phyloP scores from a whole-genome alignment of 2,113 vertebrate genomes.

The Pica pica region DNA sequence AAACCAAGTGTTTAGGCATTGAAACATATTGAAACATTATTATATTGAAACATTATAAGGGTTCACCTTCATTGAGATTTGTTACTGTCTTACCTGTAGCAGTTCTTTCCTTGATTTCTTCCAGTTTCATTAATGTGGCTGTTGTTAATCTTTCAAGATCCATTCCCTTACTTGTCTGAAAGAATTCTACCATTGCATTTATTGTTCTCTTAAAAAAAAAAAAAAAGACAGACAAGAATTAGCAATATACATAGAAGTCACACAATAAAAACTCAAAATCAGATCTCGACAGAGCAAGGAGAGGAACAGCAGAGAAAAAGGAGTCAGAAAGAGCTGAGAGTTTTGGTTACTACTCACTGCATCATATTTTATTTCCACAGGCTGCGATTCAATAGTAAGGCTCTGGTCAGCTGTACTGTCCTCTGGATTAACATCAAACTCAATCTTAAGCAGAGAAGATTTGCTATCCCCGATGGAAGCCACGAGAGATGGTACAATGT shows the following conservation, averaged over 20 bases:
- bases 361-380: slow-evolving; percentile 95
- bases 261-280: not conserved
- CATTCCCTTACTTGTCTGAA: slow-evolving; percentile 82
- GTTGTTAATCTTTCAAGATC: slow-evolving; percentile 90
- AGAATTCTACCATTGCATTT: slow-evolving; percentile 89
- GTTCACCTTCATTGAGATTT: not conserved
- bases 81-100: slow-evolving; percentile 77
- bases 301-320: not conserved
- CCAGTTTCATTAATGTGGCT: slow-evolving; percentile 89
- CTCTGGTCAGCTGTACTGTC: slow-evolving; percentile 83
- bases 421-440: slow-evolving; percentile 88
- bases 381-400: slow-evolving; percentile 84
- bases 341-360: slow-evolving; percentile 76
- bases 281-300: not conserved
- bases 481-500: slow-evolving; percentile 85
- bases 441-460: slow-evolving; percentile 85
- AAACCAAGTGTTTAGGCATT: not conserved
- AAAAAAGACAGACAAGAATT: not conserved
- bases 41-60: not conserved
- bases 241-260: not conserved
- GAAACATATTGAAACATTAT: too few relatives aligned
- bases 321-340: not conserved
- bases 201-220: slow-evolving; percentile 79
- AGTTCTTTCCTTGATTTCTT: slow-evolving; percentile 96
- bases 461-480: slow-evolving; percentile 81